These are phyloP conservation scores for Ptychoptera albimana DNA, from an alignment of 2,888 invertebrate species.

Conservation along the genomic window DNA sequence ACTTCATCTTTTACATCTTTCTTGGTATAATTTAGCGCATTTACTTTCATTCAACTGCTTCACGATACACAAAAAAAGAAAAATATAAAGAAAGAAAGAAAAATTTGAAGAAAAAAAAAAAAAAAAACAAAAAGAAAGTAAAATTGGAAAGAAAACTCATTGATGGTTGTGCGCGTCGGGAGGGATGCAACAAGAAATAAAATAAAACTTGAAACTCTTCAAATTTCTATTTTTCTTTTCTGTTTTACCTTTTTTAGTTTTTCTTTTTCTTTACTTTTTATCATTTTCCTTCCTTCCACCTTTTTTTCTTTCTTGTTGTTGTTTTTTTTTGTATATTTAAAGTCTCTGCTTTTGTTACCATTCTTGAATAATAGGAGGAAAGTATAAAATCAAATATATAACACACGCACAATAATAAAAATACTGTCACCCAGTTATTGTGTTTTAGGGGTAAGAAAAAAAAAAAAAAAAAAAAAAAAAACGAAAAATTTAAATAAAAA, in stretches of 20 bases:
- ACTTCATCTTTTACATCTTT: too few relatives aligned
- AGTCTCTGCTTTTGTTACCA: too few relatives aligned
- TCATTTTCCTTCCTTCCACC: too few relatives aligned
- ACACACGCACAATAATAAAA: background rate
- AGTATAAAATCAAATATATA: background rate
- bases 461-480: background rate
- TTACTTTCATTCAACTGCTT: too few relatives aligned
- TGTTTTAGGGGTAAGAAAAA: background rate
- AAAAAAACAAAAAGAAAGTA: background rate
- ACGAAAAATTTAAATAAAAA: background rate
- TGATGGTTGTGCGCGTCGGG: background rate
- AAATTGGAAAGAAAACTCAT: background rate
- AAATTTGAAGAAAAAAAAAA: background rate
- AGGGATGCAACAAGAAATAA: background rate
- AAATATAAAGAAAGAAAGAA: background rate
- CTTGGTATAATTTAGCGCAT: too few relatives aligned
- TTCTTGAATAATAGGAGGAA: background rate
- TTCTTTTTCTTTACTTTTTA: too few relatives aligned
- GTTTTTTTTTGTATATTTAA: too few relatives aligned
- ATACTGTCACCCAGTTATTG: background rate
- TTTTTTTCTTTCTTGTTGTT: too few relatives aligned
- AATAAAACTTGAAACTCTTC: too few relatives aligned
- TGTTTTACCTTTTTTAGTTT: too few relatives aligned
- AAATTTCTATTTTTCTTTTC: too few relatives aligned
- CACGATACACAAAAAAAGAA: background rate